phyloP scores from a whole-genome alignment of 2,888 invertebrate species.

The Drosophila monieri region DNA sequence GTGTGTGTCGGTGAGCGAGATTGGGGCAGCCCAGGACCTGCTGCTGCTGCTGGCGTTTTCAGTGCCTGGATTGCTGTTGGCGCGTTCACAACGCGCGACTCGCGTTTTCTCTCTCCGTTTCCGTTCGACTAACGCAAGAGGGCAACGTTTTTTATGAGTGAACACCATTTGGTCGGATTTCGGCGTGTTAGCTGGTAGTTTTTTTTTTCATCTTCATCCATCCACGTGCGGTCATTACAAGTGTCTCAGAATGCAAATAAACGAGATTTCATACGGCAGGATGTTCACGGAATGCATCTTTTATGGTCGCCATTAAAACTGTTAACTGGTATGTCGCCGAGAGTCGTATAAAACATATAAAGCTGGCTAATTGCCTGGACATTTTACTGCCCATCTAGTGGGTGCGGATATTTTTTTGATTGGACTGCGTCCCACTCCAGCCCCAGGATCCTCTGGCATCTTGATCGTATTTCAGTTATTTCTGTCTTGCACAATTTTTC shows the following conservation, averaged over 20 bases:
- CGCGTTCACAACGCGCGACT: constrained; percentile 71
- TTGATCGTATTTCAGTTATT: constrained; percentile 59
- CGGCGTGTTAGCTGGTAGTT: constrained; percentile 20
- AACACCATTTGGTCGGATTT: constrained; percentile 22
- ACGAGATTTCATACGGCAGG: constrained; percentile 44
- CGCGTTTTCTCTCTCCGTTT: constrained; percentile 50
- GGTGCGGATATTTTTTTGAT: constrained; percentile 1
- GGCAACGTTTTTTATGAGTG: constrained; percentile 47
- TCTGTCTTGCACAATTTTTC: constrained; percentile 69
- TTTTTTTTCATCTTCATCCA: constrained; percentile 34
- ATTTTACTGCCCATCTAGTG: constrained; percentile 9
- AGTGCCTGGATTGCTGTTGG: constrained; percentile 84
- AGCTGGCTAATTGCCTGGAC: constrained; percentile 29
- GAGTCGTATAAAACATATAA: constrained; percentile 12
- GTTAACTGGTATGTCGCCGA: constrained; percentile 33
- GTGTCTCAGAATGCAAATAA: constrained; percentile 53
- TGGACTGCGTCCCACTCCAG: constrained; percentile 1
- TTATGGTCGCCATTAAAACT: constrained; percentile 37
- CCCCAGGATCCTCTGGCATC: neutral
- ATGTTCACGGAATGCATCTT: constrained; percentile 36
- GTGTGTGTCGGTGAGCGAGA: constrained; percentile 41
- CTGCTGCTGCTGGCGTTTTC: constrained; percentile 58
- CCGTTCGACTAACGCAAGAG: constrained; percentile 41
- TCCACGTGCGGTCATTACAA: constrained; percentile 59
- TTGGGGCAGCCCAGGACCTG: constrained; percentile 57